Evolutionary conservation across 2,888 invertebrate species (phyloP).

Genomic region (Melanophora roralis): DNA sequence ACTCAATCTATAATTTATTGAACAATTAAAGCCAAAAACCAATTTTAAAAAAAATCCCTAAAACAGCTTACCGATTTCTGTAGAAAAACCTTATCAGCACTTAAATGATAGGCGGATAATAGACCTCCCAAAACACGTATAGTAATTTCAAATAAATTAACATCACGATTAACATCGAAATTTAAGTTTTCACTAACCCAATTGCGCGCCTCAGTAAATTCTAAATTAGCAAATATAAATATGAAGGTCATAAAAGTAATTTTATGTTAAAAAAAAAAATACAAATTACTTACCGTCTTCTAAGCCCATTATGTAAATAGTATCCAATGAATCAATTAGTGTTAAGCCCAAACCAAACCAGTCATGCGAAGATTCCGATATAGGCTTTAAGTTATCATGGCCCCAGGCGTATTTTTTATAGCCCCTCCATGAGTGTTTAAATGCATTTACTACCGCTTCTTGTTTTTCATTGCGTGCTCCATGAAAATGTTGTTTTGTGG

Average conservation of each 20-base stretch:
- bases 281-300: slow-evolving; percentile 83
- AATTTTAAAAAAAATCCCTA: background rate
- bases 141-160: slow-evolving; percentile 97
- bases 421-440: slow-evolving; percentile 95
- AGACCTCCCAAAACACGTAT: slow-evolving; percentile 95
- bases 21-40: background rate
- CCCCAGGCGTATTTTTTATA: slow-evolving; percentile 98
- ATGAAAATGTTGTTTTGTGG: slow-evolving; percentile 75
- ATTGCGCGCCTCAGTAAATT: slow-evolving; percentile 90
- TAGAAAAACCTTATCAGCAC: slow-evolving; percentile 90
- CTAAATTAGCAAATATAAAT: slow-evolving; percentile 78
- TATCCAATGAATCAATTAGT: slow-evolving; percentile 96
- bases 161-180: slow-evolving; percentile 92
- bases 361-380: slow-evolving; percentile 88
- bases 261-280: background rate
- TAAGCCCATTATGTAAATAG: slow-evolving; percentile 96
- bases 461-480: slow-evolving; percentile 90
- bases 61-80: slow-evolving; percentile 86
- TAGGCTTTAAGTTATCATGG: slow-evolving; percentile 95
- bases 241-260: background rate
- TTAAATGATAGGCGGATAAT: slow-evolving; percentile 93
- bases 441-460: slow-evolving; percentile 90
- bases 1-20: slow-evolving; percentile 82
- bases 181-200: slow-evolving; percentile 91
- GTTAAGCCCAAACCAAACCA: slow-evolving; percentile 99